Percentiles rank a stretch among this genome's conserved stretches.
These are phyloP conservation scores for Enteromius fasciolatus DNA, from an alignment of 2,797 vertebrate species.

Conservation along the genomic window DNA sequence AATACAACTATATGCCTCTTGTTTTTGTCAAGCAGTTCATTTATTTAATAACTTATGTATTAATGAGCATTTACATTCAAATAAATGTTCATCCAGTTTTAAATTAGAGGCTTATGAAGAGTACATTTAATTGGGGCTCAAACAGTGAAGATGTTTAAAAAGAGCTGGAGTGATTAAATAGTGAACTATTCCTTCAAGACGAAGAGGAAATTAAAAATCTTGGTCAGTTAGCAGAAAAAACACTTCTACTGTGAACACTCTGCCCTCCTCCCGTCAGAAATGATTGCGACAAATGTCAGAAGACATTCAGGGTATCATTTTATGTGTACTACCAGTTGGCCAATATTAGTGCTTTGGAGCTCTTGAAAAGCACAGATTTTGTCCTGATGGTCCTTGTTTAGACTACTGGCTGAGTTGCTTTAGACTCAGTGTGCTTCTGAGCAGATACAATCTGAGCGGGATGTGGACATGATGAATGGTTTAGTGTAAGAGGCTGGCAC, in stretches of 20 bases:
- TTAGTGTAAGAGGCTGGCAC: conserved; percentile 32
- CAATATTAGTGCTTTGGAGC: not conserved
- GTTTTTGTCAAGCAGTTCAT: too few species aligned
- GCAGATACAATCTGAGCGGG: conserved; percentile 43
- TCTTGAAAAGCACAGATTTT: conserved; percentile 14
- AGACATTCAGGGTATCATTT: not conserved
- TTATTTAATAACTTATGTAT: not conserved
- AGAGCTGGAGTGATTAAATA: not conserved
- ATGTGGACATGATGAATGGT: conserved; percentile 50
- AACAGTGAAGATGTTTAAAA: not conserved
- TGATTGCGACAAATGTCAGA: too few species aligned
- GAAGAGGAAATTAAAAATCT: not conserved
- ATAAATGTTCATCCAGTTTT: not conserved
- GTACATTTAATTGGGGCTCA: not conserved
- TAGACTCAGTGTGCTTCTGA: conserved; percentile 34
- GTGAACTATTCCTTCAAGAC: not conserved
- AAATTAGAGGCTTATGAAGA: not conserved
- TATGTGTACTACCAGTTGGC: not conserved
- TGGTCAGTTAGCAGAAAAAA: not conserved
- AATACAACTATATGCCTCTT: too few species aligned
- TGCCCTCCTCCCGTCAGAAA: not conserved
- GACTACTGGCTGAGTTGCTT: conserved; percentile 30
- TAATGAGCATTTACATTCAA: not conserved
- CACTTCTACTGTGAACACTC: not conserved
- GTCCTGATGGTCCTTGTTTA: conserved; percentile 18